A percentile compares a stretch with the other conserved stretches of the same genome.
Evolutionary conservation across 1,140 invertebrate genomes (phyloP).

Genomic region (Meloidogyne floridensis): DNA sequence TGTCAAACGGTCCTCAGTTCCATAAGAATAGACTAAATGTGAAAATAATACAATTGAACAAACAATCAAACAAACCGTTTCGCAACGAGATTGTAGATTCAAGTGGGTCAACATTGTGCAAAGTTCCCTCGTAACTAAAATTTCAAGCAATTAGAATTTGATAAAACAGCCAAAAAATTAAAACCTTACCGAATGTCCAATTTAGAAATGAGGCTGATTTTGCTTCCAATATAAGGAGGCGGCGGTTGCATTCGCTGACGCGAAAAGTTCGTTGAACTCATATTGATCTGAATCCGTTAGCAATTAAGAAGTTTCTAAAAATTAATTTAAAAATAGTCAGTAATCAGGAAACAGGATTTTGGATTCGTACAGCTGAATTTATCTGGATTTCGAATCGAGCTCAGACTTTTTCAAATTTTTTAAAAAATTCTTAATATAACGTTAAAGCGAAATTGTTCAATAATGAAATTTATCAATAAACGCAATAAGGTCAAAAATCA

Average conservation of each 20-base stretch:
- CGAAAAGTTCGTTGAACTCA: constrained; percentile 15
- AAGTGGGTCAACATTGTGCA: constrained; percentile 96
- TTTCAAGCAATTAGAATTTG: background rate
- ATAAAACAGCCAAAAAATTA: too few relatives aligned
- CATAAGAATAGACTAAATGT: constrained; percentile 87
- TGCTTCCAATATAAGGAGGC: constrained; percentile 89
- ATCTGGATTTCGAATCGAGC: too few relatives aligned
- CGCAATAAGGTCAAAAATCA: too few relatives aligned
- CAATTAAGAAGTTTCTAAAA: too few relatives aligned
- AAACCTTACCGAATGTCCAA: constrained; percentile 86
- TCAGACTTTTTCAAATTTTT: too few relatives aligned
- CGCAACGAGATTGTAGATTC: constrained; percentile 98
- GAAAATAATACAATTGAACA: constrained; percentile 23
- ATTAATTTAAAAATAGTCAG: too few relatives aligned
- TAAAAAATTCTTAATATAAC: too few relatives aligned
- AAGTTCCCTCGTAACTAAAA: constrained; percentile 81
- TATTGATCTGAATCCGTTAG: background rate
- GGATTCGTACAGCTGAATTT: too few relatives aligned
- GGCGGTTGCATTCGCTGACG: constrained; percentile 50
- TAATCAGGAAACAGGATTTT: too few relatives aligned
- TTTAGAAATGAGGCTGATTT: constrained; percentile 99
- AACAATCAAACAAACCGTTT: constrained; percentile 78
- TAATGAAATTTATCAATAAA: too few relatives aligned
- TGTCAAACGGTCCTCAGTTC: constrained; percentile 92
- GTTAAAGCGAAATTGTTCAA: too few relatives aligned